phyloP scores from a whole-genome alignment of 2,113 vertebrate species.

The Xiphias gladius region DNA sequence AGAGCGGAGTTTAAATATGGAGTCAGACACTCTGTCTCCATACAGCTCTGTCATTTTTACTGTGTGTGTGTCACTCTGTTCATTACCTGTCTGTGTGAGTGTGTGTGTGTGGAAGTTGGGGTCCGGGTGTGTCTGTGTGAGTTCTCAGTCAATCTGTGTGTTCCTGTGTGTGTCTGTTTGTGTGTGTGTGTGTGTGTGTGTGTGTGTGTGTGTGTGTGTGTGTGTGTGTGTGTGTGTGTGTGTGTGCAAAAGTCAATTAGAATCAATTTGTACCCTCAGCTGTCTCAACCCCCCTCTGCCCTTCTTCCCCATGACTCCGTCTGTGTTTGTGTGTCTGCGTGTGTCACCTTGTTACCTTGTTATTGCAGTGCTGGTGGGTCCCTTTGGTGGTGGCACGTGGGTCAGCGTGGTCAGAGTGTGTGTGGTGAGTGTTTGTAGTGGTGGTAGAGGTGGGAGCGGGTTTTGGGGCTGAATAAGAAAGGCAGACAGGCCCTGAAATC shows the following conservation, averaged over 20 bases:
- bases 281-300: conserved; percentile 64
- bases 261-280: conserved; percentile 86
- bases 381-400: conserved; percentile 80
- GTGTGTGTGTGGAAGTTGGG: conserved; percentile 29
- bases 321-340: conserved; percentile 39
- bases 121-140: conserved; percentile 71
- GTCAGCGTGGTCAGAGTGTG: conserved; percentile 51
- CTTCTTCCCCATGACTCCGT: conserved; percentile 38
- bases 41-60: conserved; percentile 67
- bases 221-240: conserved; percentile 47
- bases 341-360: conserved; percentile 62
- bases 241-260: conserved; percentile 67
- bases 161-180: not conserved
- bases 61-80: conserved; percentile 48
- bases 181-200: conserved; percentile 33
- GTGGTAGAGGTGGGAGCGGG: too few species aligned
- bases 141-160: conserved; percentile 61
- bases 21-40: conserved; percentile 77
- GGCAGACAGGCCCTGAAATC: too few species aligned
- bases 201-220: conserved; percentile 41
- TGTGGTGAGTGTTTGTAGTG: conserved; percentile 14
- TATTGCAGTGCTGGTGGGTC: conserved; percentile 66
- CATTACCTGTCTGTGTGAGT: conserved; percentile 59
- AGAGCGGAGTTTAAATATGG: conserved; percentile 64
- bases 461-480: too few species aligned